These are phyloP conservation scores for Tribolium freemani DNA, from an alignment of 2,888 invertebrate species.

Conservation along the genomic window DNA sequence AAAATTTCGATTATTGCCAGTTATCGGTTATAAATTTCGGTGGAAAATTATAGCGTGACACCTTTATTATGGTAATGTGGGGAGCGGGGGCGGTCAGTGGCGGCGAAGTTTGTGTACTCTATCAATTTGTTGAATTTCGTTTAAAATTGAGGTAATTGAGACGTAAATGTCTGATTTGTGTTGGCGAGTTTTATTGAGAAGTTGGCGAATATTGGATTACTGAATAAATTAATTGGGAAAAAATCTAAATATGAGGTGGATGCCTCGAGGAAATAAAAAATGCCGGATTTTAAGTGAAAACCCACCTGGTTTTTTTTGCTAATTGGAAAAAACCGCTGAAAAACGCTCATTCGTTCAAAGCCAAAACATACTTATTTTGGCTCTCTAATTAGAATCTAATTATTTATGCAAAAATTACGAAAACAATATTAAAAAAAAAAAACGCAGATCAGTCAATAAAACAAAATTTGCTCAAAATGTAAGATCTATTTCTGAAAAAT, in stretches of 20 bases:
- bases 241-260: not conserved
- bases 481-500: too few species aligned
- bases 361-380: too few species aligned
- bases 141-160: not conserved
- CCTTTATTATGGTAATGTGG: constrained; percentile 25
- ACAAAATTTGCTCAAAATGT: too few species aligned
- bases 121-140: not conserved
- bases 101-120: not conserved
- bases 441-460: too few species aligned
- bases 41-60: constrained; percentile 12
- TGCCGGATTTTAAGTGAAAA: not conserved
- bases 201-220: not conserved
- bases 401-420: too few species aligned
- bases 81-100: not conserved
- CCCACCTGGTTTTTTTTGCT: not conserved
- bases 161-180: not conserved
- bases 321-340: not conserved
- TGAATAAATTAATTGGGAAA: not conserved
- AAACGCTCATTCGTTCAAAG: too few species aligned
- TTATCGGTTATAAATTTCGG: constrained; percentile 20
- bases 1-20: constrained; percentile 18
- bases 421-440: too few species aligned
- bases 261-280: not conserved
- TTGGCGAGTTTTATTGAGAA: not conserved
- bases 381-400: too few species aligned